A percentile compares a stretch with the other conserved stretches of the same genome.
These are phyloP conservation scores for Oncorhynchus nerka DNA, from an alignment of 2,113 vertebrate genomes.

Conservation along the genomic window DNA sequence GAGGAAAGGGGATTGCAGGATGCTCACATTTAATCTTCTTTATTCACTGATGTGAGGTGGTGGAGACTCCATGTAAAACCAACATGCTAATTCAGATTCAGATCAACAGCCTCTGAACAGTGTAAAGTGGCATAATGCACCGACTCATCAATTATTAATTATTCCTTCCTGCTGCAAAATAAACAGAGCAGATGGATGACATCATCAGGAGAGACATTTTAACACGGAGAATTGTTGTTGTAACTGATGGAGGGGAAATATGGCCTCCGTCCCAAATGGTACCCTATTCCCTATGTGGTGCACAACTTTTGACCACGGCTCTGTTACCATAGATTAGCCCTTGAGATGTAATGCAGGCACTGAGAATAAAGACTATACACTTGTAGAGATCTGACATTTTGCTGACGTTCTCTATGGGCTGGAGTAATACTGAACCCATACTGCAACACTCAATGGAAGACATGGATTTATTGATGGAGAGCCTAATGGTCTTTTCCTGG, in stretches of 20 bases:
- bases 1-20: slow-evolving; percentile 59
- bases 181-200: slow-evolving; percentile 46
- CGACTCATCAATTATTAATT: slow-evolving; percentile 75
- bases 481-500: background rate
- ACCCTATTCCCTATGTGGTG: no score
- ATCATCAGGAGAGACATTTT: slow-evolving; percentile 22
- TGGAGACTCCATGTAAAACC: slow-evolving; percentile 79
- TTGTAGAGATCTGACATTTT: background rate
- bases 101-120: slow-evolving; percentile 69
- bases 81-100: slow-evolving; percentile 69
- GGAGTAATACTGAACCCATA: background rate
- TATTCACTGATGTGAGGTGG: slow-evolving; percentile 79
- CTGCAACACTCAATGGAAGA: background rate
- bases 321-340: no score
- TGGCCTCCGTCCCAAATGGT: no score
- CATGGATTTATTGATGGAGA: background rate
- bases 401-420: background rate
- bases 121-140: slow-evolving; percentile 74
- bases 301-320: no score
- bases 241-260: background rate
- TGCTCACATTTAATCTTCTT: slow-evolving; percentile 86
- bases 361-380: background rate
- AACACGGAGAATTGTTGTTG: background rate
- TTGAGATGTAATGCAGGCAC: no score
- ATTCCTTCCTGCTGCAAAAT: slow-evolving; percentile 52